Percentiles rank a stretch among this genome's conserved stretches.
phyloP scores from a whole-genome alignment of 1,140 invertebrate genomes.

The Metopolophium dirhodum region DNA sequence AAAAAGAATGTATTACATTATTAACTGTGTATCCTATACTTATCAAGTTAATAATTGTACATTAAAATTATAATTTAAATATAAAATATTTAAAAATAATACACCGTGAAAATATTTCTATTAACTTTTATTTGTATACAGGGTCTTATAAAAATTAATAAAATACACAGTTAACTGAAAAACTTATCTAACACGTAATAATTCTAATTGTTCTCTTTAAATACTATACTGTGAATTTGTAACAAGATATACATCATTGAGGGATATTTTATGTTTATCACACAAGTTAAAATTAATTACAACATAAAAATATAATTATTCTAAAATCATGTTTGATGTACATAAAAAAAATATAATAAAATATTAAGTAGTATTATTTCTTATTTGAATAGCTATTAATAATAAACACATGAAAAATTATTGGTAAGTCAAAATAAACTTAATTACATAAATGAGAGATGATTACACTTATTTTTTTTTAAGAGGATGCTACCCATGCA shows the following conservation, averaged over 20 bases:
- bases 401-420: constrained; percentile 23
- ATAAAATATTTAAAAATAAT: background rate
- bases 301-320: background rate
- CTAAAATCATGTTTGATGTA: background rate
- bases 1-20: too few species aligned
- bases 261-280: background rate
- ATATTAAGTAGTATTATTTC: constrained; percentile 19
- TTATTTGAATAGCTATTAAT: background rate
- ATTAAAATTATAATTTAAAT: background rate
- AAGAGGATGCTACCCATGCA: too few species aligned
- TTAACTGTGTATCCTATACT: background rate
- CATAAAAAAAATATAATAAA: background rate
- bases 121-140: background rate
- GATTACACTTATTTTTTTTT: too few species aligned
- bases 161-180: background rate
- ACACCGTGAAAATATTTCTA: background rate
- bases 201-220: background rate
- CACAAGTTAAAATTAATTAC: background rate
- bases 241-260: background rate
- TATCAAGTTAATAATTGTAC: background rate
- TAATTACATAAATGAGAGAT: background rate
- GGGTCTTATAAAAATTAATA: background rate
- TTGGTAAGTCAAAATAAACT: background rate
- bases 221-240: background rate
- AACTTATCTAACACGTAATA: background rate